These are phyloP conservation scores for Drosophila kanapiae DNA, from an alignment of 1,140 invertebrate genomes.

Conservation along the genomic window DNA sequence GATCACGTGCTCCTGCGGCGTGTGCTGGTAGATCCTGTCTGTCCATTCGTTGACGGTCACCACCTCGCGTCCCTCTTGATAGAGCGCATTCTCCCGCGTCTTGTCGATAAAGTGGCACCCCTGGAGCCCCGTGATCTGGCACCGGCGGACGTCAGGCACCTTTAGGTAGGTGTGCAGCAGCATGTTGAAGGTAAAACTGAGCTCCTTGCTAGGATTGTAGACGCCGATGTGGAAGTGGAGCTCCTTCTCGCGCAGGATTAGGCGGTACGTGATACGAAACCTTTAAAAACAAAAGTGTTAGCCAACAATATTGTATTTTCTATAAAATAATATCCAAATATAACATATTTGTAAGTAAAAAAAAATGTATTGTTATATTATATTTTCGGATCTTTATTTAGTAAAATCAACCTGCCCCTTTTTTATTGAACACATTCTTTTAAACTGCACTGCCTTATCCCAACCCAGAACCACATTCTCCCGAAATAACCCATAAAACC, in stretches of 20 bases:
- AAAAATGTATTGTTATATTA: no score
- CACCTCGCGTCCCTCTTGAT: slow-evolving; percentile 92
- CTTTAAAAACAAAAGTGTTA: slow-evolving; percentile 72
- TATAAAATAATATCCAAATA: not conserved
- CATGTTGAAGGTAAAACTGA: slow-evolving; percentile 96
- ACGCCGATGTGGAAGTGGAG: slow-evolving; percentile 96
- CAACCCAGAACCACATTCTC: no score
- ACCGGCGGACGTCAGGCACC: slow-evolving; percentile 95
- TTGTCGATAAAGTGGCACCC: slow-evolving; percentile 97
- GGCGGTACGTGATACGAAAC: slow-evolving; percentile 93
- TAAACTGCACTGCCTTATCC: no score
- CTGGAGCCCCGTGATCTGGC: slow-evolving; percentile 95
- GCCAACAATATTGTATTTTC: not conserved
- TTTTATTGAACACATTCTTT: no score
- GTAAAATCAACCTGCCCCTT: no score
- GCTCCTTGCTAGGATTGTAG: slow-evolving; percentile 95
- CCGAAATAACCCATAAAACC: no score
- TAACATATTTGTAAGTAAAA: no score
- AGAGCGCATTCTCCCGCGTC: slow-evolving; percentile 86
- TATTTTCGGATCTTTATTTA: no score
- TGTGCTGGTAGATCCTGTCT: slow-evolving; percentile 96
- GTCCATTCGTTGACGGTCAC: slow-evolving; percentile 96
- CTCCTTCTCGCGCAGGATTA: slow-evolving; percentile 95
- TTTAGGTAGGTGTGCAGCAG: slow-evolving; percentile 98
- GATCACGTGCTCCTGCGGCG: slow-evolving; percentile 95